Evolutionary conservation across 2,888 invertebrate genomes (phyloP), one percentile per base, ranked within the genome.

Genomic region (Caenorhabditis uteleia): DNA sequence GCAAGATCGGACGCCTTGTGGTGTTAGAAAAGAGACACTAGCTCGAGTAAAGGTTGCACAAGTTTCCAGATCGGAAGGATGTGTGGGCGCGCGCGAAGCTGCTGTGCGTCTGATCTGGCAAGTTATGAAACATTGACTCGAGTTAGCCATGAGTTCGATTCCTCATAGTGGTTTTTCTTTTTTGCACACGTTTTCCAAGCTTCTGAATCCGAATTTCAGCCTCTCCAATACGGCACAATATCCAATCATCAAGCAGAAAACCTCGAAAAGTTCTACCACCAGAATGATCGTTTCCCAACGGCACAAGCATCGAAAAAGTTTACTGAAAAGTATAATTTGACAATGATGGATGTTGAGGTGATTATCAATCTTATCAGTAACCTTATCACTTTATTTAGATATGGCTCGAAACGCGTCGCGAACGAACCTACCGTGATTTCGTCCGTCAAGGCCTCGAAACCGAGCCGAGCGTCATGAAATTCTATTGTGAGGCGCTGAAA

Each of bases 391-490:
- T 8, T 14, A 40, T 55, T n/a, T n/a, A 61, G 62, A 64, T 55
- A 3, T 64, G 64, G 64, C 54, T 64, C 3, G 64, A 64, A 39
- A 49, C 53, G 12, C 64, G 64, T 20, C 64, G 64, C 48, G 54
- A 64, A 27, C 43, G 46, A 23, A 58, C 64, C 16, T 58, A 64
- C 23, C 53, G 49, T 20, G 58, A 64, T 18, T 64, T 53, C 38
- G 43, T 49, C 10, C 45, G 55, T 21, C 51, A 48, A 25, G 58
- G 58, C 2, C 49, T 58, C 2, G 48, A 64, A 33, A 54, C 49
- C 14, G 56, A 62, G 5, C 51, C 62, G n/a, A 49, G 48, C 14
- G 58, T 58, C n/a, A 54, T 64, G 8, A 36, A 64, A 18, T 64
- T 64, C 42, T 64, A 64, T 29, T 54, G 54, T 18, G 64, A 64